A percentile compares a stretch with the other conserved stretches of the same genome.
Conservation (phyloP, 2,888 invertebrate genomes). For the Aleiodes testaceus region DNA sequence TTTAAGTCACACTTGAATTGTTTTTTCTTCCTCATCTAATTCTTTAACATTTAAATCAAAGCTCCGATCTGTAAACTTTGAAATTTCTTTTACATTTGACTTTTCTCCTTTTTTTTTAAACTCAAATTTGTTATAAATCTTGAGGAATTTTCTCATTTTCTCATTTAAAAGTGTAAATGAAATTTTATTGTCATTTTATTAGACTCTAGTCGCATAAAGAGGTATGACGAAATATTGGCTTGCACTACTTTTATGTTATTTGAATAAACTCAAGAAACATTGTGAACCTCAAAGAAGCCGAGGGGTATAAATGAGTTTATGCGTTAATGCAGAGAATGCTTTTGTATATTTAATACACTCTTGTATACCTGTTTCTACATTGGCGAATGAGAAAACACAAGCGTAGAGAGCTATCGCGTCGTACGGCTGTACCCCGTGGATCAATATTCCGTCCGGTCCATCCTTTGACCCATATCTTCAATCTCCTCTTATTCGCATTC, state of each 20-base stretch:
- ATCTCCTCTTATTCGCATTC: constrained; percentile 21
- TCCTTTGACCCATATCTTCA: constrained; percentile 71
- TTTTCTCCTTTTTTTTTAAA: background rate
- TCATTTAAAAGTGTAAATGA: no score
- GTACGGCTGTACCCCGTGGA: constrained; percentile 59
- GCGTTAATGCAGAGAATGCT: constrained; percentile 5
- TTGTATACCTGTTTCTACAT: constrained; percentile 3
- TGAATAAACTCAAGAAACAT: no score
- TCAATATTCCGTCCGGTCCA: constrained; percentile 72
- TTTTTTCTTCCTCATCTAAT: constrained; percentile 1
- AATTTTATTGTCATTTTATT: no score
- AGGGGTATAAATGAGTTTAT: no score
- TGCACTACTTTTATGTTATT: no score
- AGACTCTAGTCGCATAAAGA: no score
- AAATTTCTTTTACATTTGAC: background rate
- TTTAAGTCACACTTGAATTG: constrained; percentile 43
- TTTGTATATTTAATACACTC: background rate
- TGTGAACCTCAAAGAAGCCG: no score
- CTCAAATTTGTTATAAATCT: no score
- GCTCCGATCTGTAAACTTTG: no score
- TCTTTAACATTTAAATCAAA: background rate
- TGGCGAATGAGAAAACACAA: constrained; percentile 19
- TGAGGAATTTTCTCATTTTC: no score
- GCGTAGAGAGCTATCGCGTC: constrained; percentile 51
- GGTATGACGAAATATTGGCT: no score